A percentile compares a stretch with the other conserved stretches of the same genome.
Conservation (phyloP, 2,888 invertebrate species). For the Drosophila flavopinicola region DNA sequence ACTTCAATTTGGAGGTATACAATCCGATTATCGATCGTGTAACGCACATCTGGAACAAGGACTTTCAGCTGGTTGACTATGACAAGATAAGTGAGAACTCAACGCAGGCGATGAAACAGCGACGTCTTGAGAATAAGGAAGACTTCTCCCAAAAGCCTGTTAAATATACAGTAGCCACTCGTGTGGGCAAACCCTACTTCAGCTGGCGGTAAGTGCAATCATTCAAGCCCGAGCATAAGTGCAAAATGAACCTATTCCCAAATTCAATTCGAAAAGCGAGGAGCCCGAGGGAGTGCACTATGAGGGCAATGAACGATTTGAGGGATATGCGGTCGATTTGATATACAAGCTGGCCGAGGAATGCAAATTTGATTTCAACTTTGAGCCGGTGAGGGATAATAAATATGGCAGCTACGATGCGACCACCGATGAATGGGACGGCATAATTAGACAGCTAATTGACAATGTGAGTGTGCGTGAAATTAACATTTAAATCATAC, state of each 20-base stretch:
- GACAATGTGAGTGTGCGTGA: constrained; percentile 87
- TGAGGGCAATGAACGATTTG: constrained; percentile 91
- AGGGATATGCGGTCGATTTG: constrained; percentile 96
- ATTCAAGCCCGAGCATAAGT: neutral
- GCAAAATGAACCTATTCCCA: neutral
- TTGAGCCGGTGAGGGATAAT: constrained; percentile 90
- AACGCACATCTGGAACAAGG: constrained; percentile 83
- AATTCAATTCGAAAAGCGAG: constrained; percentile 24
- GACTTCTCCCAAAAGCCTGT: constrained; percentile 86
- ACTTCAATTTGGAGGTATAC: constrained; percentile 85
- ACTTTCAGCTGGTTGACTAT: constrained; percentile 64
- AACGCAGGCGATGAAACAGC: constrained; percentile 81
- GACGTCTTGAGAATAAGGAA: constrained; percentile 81
- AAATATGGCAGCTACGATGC: constrained; percentile 89
- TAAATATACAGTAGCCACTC: constrained; percentile 89
- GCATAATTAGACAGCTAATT: constrained; percentile 89
- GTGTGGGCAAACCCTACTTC: constrained; percentile 90
- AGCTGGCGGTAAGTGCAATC: constrained; percentile 84
- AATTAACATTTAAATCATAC: constrained; percentile 16
- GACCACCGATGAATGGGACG: constrained; percentile 91
- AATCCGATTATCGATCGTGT: constrained; percentile 82
- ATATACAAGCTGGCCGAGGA: constrained; percentile 91
- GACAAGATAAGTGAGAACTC: constrained; percentile 71
- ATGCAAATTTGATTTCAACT: constrained; percentile 88
- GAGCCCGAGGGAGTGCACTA: constrained; percentile 79